A percentile compares a stretch with the other conserved stretches of the same genome.
Evolutionary conservation across 2,888 invertebrate species (phyloP).

Genomic region (Protophormia terraenovae): DNA sequence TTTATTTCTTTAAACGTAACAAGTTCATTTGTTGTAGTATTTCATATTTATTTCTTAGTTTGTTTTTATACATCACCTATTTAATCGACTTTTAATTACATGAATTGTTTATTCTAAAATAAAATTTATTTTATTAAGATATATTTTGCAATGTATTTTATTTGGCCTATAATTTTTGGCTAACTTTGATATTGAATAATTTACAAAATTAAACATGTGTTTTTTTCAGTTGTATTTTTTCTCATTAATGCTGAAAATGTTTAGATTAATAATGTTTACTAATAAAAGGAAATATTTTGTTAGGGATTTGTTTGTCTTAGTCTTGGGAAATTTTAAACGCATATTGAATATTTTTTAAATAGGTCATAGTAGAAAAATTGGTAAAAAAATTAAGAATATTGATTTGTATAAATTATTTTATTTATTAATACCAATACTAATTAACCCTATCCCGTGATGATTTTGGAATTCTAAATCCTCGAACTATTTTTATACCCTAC

Average conservation of each 20-base stretch:
- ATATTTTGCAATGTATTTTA: neutral
- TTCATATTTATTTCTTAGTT: neutral
- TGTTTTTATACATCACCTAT: neutral
- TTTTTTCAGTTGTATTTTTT: neutral
- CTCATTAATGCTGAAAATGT: neutral
- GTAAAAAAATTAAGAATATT: neutral
- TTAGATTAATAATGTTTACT: neutral
- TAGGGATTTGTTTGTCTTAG: neutral
- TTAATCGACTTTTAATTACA: neutral
- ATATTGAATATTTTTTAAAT: no score
- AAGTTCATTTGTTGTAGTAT: neutral
- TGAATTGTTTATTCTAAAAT: neutral
- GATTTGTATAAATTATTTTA: neutral
- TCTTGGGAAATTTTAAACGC: neutral
- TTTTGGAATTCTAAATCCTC: no score
- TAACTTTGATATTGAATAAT: neutral
- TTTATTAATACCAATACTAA: no score
- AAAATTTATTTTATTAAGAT: neutral
- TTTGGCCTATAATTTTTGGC: neutral
- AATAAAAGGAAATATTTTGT: neutral
- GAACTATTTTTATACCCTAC: no score
- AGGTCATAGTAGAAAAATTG: no score
- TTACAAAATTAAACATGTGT: constrained; percentile 3
- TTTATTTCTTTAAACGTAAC: neutral
- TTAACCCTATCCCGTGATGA: no score